Conservation (phyloP, 1,140 invertebrate genomes). For the Brachionus calyciflorus region DNA sequence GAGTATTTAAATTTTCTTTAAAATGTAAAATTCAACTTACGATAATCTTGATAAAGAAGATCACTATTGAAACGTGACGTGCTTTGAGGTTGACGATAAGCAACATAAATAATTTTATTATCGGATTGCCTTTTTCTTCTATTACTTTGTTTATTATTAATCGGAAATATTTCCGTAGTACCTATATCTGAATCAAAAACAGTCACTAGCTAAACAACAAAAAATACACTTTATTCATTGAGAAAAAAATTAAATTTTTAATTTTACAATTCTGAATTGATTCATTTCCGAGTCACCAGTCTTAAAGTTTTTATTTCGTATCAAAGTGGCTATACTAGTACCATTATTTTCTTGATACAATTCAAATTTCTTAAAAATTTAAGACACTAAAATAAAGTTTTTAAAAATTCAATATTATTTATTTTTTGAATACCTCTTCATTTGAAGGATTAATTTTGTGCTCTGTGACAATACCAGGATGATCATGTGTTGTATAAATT, state of each 20-base stretch:
- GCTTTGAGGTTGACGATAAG: too few species aligned
- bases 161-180: not conserved
- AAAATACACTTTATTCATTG: too few species aligned
- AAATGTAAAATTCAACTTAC: not conserved
- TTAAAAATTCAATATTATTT: not conserved
- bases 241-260: not conserved
- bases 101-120: not conserved
- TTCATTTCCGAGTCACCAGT: not conserved
- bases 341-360: conserved; percentile 20
- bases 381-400: not conserved
- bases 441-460: not conserved
- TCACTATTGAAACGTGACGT: too few species aligned
- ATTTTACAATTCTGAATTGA: conserved; percentile 1
- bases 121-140: not conserved
- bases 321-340: conserved; percentile 23
- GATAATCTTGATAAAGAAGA: too few species aligned
- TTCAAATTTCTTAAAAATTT: conserved; percentile 2
- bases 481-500: not conserved
- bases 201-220: not conserved
- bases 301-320: conserved; percentile 2
- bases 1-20: too few species aligned
- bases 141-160: not conserved
- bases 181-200: conserved; percentile 4
- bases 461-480: not conserved
- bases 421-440: conserved; percentile 1